These are phyloP conservation scores for Drosophila niveifrons DNA, from an alignment of 2,888 invertebrate genomes.

Conservation along the genomic window DNA sequence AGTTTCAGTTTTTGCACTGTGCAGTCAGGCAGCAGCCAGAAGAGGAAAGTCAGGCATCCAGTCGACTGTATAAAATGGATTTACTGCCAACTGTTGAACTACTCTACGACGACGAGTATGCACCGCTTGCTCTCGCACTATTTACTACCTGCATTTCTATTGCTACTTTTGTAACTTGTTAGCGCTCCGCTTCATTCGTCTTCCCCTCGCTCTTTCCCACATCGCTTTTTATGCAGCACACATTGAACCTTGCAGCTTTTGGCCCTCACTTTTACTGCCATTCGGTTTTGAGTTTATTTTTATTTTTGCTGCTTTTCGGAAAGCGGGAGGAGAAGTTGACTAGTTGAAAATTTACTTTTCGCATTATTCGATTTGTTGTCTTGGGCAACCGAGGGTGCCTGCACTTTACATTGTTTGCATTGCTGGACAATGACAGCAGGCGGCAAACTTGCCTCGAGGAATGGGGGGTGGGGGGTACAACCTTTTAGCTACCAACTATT, in stretches of 20 bases:
- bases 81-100: slow-evolving; percentile 82
- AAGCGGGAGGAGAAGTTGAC: slow-evolving; percentile 21
- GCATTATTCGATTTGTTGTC: slow-evolving; percentile 81
- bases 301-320: slow-evolving; percentile 26
- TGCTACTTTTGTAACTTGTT: slow-evolving; percentile 81
- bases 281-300: slow-evolving; percentile 43
- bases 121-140: slow-evolving; percentile 56
- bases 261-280: slow-evolving; percentile 58
- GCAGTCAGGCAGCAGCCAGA: slow-evolving; percentile 67
- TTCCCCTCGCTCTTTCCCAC: slow-evolving; percentile 25
- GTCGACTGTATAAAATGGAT: slow-evolving; percentile 82
- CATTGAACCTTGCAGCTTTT: background rate
- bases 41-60: slow-evolving; percentile 60
- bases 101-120: slow-evolving; percentile 28
- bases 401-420: slow-evolving; percentile 73
- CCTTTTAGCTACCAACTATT: slow-evolving; percentile 72
- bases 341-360: slow-evolving; percentile 80
- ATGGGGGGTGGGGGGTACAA: slow-evolving; percentile 22
- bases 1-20: slow-evolving; percentile 31
- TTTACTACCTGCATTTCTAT: slow-evolving; percentile 82
- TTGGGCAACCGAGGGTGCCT: slow-evolving; percentile 71
- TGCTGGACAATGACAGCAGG: slow-evolving; percentile 29
- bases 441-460: slow-evolving; percentile 30
- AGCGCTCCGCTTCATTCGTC: slow-evolving; percentile 56
- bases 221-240: background rate